phyloP scores from a whole-genome alignment of 2,888 invertebrate species.

The Heliconius erato region DNA sequence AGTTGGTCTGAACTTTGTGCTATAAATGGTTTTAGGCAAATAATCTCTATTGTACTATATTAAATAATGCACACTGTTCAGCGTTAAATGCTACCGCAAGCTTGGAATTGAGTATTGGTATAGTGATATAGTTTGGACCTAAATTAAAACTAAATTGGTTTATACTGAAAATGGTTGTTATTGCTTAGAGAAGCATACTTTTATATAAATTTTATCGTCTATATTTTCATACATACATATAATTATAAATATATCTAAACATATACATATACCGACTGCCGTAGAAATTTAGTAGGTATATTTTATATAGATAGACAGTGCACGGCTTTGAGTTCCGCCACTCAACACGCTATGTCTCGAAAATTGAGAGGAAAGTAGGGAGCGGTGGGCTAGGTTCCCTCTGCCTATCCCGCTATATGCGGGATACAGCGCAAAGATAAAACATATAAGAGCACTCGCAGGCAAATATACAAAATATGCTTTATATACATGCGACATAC shows the following conservation, averaged over 20 bases:
- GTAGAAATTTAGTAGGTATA: too few relatives aligned
- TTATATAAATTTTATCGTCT: too few relatives aligned
- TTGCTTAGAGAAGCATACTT: too few relatives aligned
- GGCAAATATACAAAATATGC: not conserved
- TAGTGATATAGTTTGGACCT: not conserved
- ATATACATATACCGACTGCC: too few relatives aligned
- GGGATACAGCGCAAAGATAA: not conserved
- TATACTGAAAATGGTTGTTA: too few relatives aligned
- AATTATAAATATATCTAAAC: too few relatives aligned
- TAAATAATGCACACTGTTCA: not conserved
- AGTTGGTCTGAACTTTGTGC: not conserved
- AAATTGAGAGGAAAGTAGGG: too few relatives aligned
- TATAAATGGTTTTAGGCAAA: not conserved
- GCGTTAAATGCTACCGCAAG: not conserved
- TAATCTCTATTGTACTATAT: not conserved
- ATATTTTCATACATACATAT: too few relatives aligned
- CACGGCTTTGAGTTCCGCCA: too few relatives aligned
- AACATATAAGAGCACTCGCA: not conserved
- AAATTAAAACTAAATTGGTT: not conserved
- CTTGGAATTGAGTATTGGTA: not conserved
- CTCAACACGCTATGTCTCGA: too few relatives aligned
- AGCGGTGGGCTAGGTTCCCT: too few relatives aligned
- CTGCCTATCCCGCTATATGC: not conserved
- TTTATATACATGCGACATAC: not conserved
- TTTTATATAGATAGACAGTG: too few relatives aligned